Conservation (phyloP, 1,140 invertebrate species). For the Diorhabda carinulata region DNA sequence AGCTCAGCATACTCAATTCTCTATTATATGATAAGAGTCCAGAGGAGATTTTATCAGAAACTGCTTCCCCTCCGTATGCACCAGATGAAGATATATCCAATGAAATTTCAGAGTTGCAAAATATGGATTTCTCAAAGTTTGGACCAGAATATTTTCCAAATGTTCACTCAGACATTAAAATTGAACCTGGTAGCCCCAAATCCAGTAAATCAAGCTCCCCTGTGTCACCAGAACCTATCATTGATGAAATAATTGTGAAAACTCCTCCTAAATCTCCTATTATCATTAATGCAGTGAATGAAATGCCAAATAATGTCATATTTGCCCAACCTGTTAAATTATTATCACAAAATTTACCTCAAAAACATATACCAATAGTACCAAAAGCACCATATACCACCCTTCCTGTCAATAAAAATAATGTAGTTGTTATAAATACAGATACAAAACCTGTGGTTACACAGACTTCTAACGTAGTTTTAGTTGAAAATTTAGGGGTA, state of each 20-base stretch:
- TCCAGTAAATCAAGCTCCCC: conserved; percentile 4
- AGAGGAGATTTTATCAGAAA: conserved; percentile 41
- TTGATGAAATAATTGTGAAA: conserved; percentile 32
- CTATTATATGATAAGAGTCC: conserved; percentile 39
- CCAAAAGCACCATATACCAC: conserved; percentile 27
- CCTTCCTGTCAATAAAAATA: conserved; percentile 26
- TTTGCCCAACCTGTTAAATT: conserved; percentile 15
- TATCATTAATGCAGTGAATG: conserved; percentile 6
- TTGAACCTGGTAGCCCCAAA: conserved; percentile 22
- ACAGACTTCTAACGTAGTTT: conserved; percentile 28
- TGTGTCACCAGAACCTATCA: conserved; percentile 23
- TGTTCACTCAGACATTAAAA: conserved; percentile 30
- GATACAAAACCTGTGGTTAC: conserved; percentile 9
- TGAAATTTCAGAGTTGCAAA: conserved; percentile 29
- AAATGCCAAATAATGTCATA: conserved; percentile 10
- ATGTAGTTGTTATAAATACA: conserved; percentile 28
- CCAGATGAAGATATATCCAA: conserved; percentile 24
- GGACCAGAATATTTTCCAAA: conserved; percentile 26
- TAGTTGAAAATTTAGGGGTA: conserved; percentile 36
- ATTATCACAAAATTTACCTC: conserved; percentile 19
- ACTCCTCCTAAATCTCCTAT: conserved; percentile 22
- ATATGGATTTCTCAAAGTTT: conserved; percentile 32
- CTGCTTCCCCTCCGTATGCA: conserved; percentile 24
- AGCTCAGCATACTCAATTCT: conserved; percentile 40
- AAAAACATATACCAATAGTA: conserved; percentile 31